Evolutionary conservation across 2,888 invertebrate genomes (phyloP), one percentile per base, ranked within the genome.

Genomic region (Eilema griseolum): DNA sequence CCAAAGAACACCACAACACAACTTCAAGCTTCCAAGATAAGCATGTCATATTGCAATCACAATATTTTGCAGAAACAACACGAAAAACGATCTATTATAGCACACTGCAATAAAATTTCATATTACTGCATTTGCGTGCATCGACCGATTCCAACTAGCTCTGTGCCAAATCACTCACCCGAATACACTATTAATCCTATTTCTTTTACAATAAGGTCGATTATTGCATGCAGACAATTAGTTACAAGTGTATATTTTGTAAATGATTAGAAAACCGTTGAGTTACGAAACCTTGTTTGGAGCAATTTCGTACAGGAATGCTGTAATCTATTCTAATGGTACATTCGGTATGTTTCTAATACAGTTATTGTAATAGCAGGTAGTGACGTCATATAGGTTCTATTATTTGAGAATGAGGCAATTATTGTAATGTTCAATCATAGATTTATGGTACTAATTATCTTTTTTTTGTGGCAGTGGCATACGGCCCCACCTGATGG

Each of bases 251-350:
- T 59, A 66, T 68, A 71, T 61, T 41, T 59, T 24, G 37, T 26
- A 67, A 67, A 66, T 71, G 61, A 71, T 64, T 65, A n/a, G 41
- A 79, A 80, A 81, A 81, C 72, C 70, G 61, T 4, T 52, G 23
- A 70, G 75, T 81, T 81, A 81, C 73, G 80, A 81, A 79, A 81
- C 73, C 72, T 14, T 7, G 52, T 77, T 80, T 64, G 69, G 5
- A 62, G 71, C 75, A 67, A 81, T 80, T 80, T 80, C 28, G 70
- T 74, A 67, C 63, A 63, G 77, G 74, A 73, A 79, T 81, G 80
- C 72, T 73, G 81, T 81, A 81, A 81, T 76, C 71, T 26, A 61
- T 70, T 72, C 46, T 66, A 65, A 60, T 73, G 56, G 63, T 33
- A 28, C 31, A 24, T 59, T 28, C 46, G 65, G 28, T 60, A 57